These are phyloP conservation scores for Hemithea aestivaria DNA, from an alignment of 2,888 invertebrate species.

Conservation along the genomic window DNA sequence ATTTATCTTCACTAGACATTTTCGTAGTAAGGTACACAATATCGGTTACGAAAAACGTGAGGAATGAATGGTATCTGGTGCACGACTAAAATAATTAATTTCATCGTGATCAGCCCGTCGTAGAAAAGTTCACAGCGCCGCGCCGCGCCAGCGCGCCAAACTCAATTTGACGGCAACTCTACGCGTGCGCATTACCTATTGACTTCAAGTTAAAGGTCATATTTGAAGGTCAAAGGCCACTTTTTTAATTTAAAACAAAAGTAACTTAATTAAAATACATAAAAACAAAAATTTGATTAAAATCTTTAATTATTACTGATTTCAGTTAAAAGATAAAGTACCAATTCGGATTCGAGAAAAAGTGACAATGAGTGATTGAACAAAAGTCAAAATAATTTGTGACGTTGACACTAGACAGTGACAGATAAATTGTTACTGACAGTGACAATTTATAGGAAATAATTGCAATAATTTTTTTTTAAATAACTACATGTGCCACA, in stretches of 20 bases:
- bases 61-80: conserved; percentile 51
- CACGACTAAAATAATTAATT: conserved; percentile 67
- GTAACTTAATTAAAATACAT: too few species aligned
- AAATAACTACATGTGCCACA: too few species aligned
- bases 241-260: neutral
- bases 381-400: too few species aligned
- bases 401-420: too few species aligned
- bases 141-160: conserved; percentile 65
- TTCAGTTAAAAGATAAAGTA: too few species aligned
- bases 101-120: conserved; percentile 56
- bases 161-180: conserved; percentile 39
- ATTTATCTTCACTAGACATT: conserved; percentile 59
- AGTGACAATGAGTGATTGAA: too few species aligned
- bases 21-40: conserved; percentile 37
- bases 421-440: too few species aligned
- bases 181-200: conserved; percentile 67
- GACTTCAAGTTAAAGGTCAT: conserved; percentile 54
- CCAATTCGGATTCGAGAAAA: too few species aligned
- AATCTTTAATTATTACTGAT: too few species aligned
- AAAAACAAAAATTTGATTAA: too few species aligned
- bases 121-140: conserved; percentile 12
- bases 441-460: too few species aligned
- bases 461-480: too few species aligned
- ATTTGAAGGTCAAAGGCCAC: conserved; percentile 48
- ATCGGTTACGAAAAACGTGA: conserved; percentile 43